Percentiles rank a stretch among this genome's conserved stretches.
Conservation (phyloP, 2,888 invertebrate genomes). For the Diabrotica balteata region DNA sequence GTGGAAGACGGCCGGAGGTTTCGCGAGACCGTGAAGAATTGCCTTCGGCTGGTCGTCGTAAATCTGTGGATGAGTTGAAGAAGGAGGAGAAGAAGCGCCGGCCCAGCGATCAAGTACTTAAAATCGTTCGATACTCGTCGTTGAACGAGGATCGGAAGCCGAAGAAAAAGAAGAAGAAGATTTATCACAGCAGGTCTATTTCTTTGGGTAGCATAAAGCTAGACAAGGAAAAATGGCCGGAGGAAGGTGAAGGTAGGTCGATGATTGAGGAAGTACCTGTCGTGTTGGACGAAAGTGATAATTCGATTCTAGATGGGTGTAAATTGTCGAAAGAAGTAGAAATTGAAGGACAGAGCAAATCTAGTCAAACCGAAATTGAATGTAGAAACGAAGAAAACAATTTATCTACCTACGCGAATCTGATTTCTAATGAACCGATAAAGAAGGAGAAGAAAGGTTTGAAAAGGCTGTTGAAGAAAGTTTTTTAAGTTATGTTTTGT, state of each 20-base stretch:
- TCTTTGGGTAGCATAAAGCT: constrained; percentile 33
- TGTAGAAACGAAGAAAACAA: constrained; percentile 8
- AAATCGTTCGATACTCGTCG: constrained; percentile 57
- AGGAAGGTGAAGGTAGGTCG: constrained; percentile 21
- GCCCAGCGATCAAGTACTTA: constrained; percentile 78
- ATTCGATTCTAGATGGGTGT: constrained; percentile 52
- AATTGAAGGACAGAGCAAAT: constrained; percentile 36
- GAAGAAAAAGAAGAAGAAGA: constrained; percentile 38
- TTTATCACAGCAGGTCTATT: constrained; percentile 19
- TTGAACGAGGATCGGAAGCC: constrained; percentile 34
- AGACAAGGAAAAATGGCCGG: constrained; percentile 21
- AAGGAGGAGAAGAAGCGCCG: constrained; percentile 69
- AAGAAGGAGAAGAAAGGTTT: constrained; percentile 72
- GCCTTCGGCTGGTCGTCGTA: constrained; percentile 64
- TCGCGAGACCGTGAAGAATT: constrained; percentile 42
- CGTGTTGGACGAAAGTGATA: constrained; percentile 57
- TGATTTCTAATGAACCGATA: constrained; percentile 49
- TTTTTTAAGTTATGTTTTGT: constrained; percentile 63
- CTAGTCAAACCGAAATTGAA: constrained; percentile 13
- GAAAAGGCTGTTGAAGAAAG: constrained; percentile 80
- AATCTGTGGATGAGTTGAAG: constrained; percentile 71
- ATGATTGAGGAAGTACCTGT: constrained; percentile 53
- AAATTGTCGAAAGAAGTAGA: constrained; percentile 41
- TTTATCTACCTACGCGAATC: constrained; percentile 14
- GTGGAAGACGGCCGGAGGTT: constrained; percentile 32